Base-by-base conservation (phyloP, 1,140 invertebrate genomes). In the Solenopsis invicta region DNA sequence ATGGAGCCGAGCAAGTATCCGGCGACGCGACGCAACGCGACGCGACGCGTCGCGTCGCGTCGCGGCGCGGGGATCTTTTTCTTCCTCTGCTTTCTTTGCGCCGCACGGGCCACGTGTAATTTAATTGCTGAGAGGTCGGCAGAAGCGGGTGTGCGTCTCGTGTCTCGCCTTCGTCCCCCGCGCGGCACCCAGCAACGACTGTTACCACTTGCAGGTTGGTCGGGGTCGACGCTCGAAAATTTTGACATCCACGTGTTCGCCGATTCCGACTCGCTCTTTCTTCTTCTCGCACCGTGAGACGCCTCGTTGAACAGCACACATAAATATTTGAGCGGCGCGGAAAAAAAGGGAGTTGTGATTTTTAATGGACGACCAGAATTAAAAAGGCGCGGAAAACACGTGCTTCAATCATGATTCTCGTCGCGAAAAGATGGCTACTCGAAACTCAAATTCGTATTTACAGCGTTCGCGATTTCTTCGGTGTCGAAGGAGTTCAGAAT, bases 1-100 rank as follows among this genome's bases (percentile, higher is more conserved):
- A 93, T 93, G 90, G 89, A 88, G 75, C 69, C 80, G 85, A 80
- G 82, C 86, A 85, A 85, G 87, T 89, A 78, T 88, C 82, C 34
- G 71, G 12, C 74, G 50, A 61, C 34, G 62, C 34, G 21, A 9
- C 29, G 61, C 67, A 54, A 10, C 61, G 64, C 18, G 62, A 16
- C 64, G 64, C 37, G 50, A 4, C 21, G 62, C 61, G 62, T n/a
- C n/a, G n/a, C 67, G 61, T 16, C 61, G 64, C 18, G 62, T 34
- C 64, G 64, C 37, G 50, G 8, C 21, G 62, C 61, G 62, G 66
- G 45, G 16, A 66, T 88, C 88, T 84, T 72, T 62, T 56, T 59
- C 52, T 54, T 75, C 37, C 67, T 52, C 61, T 54, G 29, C n/a
- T 76, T 67, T 62, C 52, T 75, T 29, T 84, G 18, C 75, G 52